Conservation (phyloP, 2,113 vertebrate species). For the Myxocyprinus asiaticus region DNA sequence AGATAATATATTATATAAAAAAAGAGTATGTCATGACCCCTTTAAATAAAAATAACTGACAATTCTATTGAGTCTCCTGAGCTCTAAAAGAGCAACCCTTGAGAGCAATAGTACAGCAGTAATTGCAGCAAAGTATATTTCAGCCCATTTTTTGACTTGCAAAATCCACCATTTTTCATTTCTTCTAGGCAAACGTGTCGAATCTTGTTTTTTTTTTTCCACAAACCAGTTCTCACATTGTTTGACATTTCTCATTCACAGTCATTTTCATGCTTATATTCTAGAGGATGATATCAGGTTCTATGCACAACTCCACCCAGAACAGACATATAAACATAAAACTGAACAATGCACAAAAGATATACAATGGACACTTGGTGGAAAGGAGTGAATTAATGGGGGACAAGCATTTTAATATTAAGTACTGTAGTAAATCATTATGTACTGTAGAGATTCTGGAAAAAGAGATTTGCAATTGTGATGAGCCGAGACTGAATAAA, state of each 20-base stretch:
- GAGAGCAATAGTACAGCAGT: no score
- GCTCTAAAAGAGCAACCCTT: no score
- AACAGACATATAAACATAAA: slow-evolving; percentile 4
- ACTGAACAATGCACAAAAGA: no score
- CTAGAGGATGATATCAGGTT: slow-evolving; percentile 12
- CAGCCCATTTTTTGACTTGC: no score
- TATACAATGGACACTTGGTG: not conserved
- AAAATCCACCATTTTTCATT: no score
- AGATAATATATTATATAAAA: no score
- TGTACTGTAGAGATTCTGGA: not conserved
- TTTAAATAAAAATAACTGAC: no score
- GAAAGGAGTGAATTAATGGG: not conserved
- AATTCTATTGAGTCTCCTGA: no score
- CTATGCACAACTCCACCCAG: not conserved
- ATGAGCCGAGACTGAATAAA: not conserved
- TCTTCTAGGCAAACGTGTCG: no score
- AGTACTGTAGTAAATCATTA: not conserved
- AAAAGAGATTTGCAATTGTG: not conserved
- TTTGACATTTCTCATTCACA: slow-evolving; percentile 32
- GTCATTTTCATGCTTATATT: slow-evolving; percentile 15
- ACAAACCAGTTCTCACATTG: slow-evolving; percentile 16
- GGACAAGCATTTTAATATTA: not conserved
- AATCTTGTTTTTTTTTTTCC: not conserved
- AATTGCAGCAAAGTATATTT: no score
- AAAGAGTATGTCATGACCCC: no score